phyloP scores from a whole-genome alignment of 2,797 vertebrate genomes.

The Coracias cyanogaster region DNA sequence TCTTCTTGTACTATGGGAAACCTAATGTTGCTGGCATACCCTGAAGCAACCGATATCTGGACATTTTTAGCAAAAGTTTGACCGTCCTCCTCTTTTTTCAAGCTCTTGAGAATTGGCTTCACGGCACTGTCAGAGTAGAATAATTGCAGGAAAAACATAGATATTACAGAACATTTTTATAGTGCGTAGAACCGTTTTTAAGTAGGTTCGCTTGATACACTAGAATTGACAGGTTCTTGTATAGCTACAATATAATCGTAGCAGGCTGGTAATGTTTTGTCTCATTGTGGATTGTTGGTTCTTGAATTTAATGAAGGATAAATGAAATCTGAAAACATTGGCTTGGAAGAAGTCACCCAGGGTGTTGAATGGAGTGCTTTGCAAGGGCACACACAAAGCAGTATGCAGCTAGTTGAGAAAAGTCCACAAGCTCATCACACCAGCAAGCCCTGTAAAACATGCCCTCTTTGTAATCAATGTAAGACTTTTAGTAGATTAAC shows the following conservation, averaged over 20 bases:
- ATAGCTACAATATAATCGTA: background rate
- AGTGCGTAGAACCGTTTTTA: background rate
- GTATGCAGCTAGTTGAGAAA: background rate
- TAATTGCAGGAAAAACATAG: background rate
- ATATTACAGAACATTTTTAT: background rate
- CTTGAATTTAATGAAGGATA: background rate
- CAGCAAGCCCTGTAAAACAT: background rate
- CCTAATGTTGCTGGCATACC: background rate
- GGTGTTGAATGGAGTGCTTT: background rate
- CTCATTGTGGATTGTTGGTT: background rate
- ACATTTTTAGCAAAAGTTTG: background rate
- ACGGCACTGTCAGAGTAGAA: background rate
- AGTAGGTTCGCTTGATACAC: background rate
- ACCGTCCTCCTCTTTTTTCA: background rate
- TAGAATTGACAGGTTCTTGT: background rate
- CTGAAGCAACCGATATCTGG: background rate
- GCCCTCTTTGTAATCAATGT: background rate
- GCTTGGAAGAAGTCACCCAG: background rate
- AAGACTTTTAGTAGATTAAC: background rate
- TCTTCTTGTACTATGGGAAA: background rate
- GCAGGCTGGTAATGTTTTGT: background rate
- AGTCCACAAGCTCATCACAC: background rate
- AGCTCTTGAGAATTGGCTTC: background rate
- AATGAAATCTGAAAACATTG: background rate
- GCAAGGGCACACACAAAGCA: background rate